A percentile compares a stretch with the other conserved stretches of the same genome.
These are phyloP conservation scores for Choristoneura rosaceana DNA, from an alignment of 2,888 invertebrate species.

Conservation along the genomic window DNA sequence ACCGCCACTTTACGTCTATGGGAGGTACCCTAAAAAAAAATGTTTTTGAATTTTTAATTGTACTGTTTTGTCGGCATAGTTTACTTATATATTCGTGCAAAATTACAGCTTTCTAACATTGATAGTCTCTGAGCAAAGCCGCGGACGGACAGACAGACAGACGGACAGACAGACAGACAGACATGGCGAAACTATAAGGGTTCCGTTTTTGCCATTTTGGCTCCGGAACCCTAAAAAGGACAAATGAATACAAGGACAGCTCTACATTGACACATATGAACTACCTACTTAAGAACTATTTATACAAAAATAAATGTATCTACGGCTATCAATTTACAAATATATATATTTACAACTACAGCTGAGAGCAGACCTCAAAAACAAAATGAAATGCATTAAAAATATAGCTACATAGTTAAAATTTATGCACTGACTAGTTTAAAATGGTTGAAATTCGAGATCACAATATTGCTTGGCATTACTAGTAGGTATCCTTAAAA, in stretches of 20 bases:
- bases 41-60: too few species aligned
- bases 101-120: too few species aligned
- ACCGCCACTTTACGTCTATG: too few species aligned
- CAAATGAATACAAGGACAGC: conserved; percentile 14
- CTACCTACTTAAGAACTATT: conserved; percentile 16
- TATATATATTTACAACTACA: conserved; percentile 34
- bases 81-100: too few species aligned
- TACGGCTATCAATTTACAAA: conserved; percentile 42
- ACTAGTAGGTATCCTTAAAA: conserved; percentile 56
- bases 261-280: conserved; percentile 32
- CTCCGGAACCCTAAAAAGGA: too few species aligned
- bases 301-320: conserved; percentile 34
- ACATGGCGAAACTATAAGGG: too few species aligned
- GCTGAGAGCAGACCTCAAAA: conserved; percentile 35
- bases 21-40: too few species aligned
- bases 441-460: conserved; percentile 58
- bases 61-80: too few species aligned
- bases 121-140: too few species aligned
- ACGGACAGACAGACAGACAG: too few species aligned
- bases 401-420: conserved; percentile 40
- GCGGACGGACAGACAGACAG: too few species aligned
- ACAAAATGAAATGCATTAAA: conserved; percentile 32
- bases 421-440: conserved; percentile 15
- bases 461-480: conserved; percentile 84
- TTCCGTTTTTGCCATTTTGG: too few species aligned